A percentile compares a stretch with the other conserved stretches of the same genome.
Conservation (phyloP, 2,113 vertebrate genomes). For the Baryphthengus martii region DNA sequence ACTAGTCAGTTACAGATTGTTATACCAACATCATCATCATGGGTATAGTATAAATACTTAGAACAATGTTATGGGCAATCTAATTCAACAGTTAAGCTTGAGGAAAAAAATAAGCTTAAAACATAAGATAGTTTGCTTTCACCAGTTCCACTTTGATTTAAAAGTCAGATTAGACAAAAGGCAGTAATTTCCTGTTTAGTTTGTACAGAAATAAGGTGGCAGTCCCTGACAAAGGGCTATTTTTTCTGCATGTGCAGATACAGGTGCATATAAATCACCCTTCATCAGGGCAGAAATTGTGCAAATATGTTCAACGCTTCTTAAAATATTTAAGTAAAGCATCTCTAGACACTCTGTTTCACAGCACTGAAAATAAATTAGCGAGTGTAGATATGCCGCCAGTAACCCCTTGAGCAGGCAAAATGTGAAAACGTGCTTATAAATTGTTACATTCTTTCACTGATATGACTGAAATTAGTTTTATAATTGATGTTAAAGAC, state of each 20-base stretch:
- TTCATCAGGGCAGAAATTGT: neutral
- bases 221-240: neutral
- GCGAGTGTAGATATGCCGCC: neutral
- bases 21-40: neutral
- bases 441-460: constrained; percentile 31
- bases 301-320: neutral
- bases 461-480: constrained; percentile 39
- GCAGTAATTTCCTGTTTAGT: neutral
- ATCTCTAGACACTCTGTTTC: neutral
- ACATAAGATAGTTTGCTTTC: neutral
- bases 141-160: neutral
- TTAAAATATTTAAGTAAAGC: constrained; percentile 52
- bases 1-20: neutral
- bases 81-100: neutral
- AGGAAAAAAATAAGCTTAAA: neutral
- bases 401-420: neutral
- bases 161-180: constrained; percentile 5
- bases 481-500: constrained; percentile 26
- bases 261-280: constrained; percentile 9
- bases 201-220: neutral
- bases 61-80: neutral
- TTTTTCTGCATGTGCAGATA: neutral
- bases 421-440: constrained; percentile 6
- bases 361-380: constrained; percentile 38
- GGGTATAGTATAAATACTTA: neutral